Conservation (phyloP, 37 sponge, comb jelly and placozoan genomes). For the Chondrosia reniformis region DNA sequence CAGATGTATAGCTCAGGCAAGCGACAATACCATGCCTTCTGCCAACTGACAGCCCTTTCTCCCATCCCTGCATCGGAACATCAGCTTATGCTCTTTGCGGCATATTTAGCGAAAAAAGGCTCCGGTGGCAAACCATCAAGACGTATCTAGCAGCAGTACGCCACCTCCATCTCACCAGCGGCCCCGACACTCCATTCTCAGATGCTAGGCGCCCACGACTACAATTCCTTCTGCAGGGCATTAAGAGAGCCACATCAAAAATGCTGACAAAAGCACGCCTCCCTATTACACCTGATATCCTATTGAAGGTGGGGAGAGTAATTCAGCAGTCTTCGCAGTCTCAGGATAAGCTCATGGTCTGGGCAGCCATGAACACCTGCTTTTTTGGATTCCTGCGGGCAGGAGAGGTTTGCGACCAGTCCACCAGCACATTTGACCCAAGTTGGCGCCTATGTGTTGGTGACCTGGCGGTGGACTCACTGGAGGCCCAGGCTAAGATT, state of each 20-base stretch:
- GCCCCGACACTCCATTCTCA: not conserved
- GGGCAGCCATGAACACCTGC: slow-evolving; percentile 36
- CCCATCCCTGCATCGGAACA: slow-evolving; percentile 13
- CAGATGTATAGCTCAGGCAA: too few species aligned
- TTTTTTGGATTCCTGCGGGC: slow-evolving; percentile 46
- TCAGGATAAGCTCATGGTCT: slow-evolving; percentile 22
- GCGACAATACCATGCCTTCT: too few species aligned
- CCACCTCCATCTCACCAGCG: not conserved
- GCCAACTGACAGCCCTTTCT: too few species aligned
- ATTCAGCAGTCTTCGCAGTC: not conserved
- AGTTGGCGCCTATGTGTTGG: not conserved
- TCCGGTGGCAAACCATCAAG: slow-evolving; percentile 7
- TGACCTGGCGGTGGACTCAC: slow-evolving; percentile 23
- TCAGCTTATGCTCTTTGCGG: not conserved
- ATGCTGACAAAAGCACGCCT: slow-evolving; percentile 1
- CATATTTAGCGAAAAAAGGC: not conserved
- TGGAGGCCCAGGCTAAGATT: not conserved
- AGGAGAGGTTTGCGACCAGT: slow-evolving; percentile 23
- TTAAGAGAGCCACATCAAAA: slow-evolving; percentile 6
- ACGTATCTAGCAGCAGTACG: not conserved
- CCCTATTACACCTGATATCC: slow-evolving; percentile 39
- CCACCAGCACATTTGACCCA: slow-evolving; percentile 17
- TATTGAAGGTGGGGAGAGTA: not conserved
- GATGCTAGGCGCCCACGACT: slow-evolving; percentile 32
- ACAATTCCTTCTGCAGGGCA: slow-evolving; percentile 34